Conservation (phyloP, 2,888 invertebrate species). For the Ctenicera cuprea region DNA sequence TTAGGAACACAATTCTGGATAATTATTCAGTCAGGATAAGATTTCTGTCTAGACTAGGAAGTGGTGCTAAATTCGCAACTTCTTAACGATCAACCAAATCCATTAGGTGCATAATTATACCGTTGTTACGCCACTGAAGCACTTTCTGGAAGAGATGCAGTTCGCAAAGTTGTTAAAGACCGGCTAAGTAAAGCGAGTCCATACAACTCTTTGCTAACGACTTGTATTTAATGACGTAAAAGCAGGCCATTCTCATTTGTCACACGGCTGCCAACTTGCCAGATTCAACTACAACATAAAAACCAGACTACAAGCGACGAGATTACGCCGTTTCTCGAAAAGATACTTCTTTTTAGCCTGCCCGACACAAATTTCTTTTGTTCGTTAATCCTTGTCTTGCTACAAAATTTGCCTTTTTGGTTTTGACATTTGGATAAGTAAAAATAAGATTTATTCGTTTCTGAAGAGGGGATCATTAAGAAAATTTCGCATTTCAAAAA, state of each 20-base stretch:
- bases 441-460: too few species aligned
- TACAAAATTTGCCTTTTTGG: not conserved
- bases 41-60: too few species aligned
- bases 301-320: slow-evolving; percentile 39
- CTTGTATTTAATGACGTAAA: slow-evolving; percentile 47
- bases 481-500: too few species aligned
- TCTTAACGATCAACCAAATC: too few species aligned
- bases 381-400: slow-evolving; percentile 17
- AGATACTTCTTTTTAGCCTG: slow-evolving; percentile 25
- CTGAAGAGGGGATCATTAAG: not conserved
- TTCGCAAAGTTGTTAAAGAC: slow-evolving; percentile 24
- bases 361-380: slow-evolving; percentile 26
- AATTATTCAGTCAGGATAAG: too few species aligned
- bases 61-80: too few species aligned
- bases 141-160: not conserved
- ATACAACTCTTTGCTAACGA: slow-evolving; percentile 40
- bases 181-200: slow-evolving; percentile 38
- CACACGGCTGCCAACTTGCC: slow-evolving; percentile 43
- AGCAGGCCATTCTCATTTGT: slow-evolving; percentile 46
- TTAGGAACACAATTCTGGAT: too few species aligned
- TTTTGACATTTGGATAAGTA: not conserved
- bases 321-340: slow-evolving; percentile 31
- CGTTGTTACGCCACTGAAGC: slow-evolving; percentile 1
- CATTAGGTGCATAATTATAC: too few species aligned
- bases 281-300: slow-evolving; percentile 44